Base-by-base conservation (phyloP, 2,797 vertebrate species). In the Dendrocincla tyrannina region DNA sequence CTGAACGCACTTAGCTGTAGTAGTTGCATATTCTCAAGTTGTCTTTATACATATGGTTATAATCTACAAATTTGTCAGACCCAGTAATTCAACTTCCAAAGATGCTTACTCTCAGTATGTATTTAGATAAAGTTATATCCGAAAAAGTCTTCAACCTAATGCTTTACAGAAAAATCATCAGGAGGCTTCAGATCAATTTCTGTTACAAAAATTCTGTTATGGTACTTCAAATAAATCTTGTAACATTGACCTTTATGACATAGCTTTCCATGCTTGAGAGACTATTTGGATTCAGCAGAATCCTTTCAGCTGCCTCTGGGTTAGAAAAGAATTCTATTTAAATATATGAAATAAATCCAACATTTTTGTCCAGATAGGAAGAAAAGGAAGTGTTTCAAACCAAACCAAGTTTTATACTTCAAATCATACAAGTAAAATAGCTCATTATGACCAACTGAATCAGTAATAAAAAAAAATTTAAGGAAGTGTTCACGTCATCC, bases 261-360 rank as follows among this genome's bases (percentile, higher is more conserved):
- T 22, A 83, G 84, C 56, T 95, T 96, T 88, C 85, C 58, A 73
- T 16, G 20, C 68, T 63, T 89, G 84, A 97, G 63, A 96, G 80
- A 76, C 41, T 80, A 72, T 94, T 91, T 95, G 77, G 75, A 93
- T 94, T 97, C 92, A 95, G 78, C 83, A 87, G 81, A 96, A 97
- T 87, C 69, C 1, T 10, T 96, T 94, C 85, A 94, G 32, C 70
- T 87, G 59, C 49, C 58, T 95, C 69, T 85, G 39, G 27, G 49
- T 85, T 93, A 91, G 74, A 80, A 95, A 88, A 91, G 41, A 90
- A 79, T 74, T 55, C 30, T 85, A 78, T 91, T 95, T 91, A 88
- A 93, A 93, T 82, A 88, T 53, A 67, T 68, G 76, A 94, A 79
- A 78, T 42, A 91, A 96, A 94, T 92, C 70, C 67, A 78, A 60